phyloP scores from a whole-genome alignment of 1,140 invertebrate genomes.

The Ganaspis sp. region DNA sequence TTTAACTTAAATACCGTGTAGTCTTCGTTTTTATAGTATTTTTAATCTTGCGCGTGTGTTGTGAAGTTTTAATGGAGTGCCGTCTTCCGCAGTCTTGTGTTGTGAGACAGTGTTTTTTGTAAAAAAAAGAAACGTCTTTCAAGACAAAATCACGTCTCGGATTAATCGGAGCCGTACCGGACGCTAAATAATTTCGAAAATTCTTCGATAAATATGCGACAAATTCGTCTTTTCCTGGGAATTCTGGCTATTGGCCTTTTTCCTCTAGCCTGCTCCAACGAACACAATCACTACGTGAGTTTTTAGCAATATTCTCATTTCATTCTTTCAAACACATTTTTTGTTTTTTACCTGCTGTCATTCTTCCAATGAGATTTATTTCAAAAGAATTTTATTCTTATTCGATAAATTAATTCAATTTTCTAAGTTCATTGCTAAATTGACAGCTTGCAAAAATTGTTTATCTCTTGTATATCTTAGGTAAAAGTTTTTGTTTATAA shows the following conservation, averaged over 20 bases:
- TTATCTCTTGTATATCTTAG: no score
- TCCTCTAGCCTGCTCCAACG: conserved; percentile 73
- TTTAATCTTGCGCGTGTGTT: neutral
- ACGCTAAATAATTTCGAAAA: neutral
- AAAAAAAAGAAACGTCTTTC: conserved; percentile 30
- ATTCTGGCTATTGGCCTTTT: conserved; percentile 64
- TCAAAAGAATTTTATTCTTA: no score
- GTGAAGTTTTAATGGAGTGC: conserved; percentile 45
- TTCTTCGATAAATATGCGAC: conserved; percentile 36
- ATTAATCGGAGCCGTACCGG: neutral
- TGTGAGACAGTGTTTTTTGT: conserved; percentile 31
- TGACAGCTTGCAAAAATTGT: no score
- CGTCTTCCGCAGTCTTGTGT: conserved; percentile 40
- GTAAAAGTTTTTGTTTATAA: no score
- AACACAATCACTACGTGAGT: conserved; percentile 81
- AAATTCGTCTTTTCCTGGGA: conserved; percentile 48
- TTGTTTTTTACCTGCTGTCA: conserved; percentile 41
- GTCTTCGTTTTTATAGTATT: conserved; percentile 18
- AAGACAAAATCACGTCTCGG: conserved; percentile 31
- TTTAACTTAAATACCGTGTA: conserved; percentile 23
- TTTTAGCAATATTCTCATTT: conserved; percentile 12
- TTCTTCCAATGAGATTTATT: conserved; percentile 29
- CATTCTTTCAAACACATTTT: neutral
- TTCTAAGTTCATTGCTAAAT: no score
- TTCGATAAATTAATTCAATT: no score